Conservation (phyloP, 1,140 invertebrate species). For the Drosophila lacertosa region DNA sequence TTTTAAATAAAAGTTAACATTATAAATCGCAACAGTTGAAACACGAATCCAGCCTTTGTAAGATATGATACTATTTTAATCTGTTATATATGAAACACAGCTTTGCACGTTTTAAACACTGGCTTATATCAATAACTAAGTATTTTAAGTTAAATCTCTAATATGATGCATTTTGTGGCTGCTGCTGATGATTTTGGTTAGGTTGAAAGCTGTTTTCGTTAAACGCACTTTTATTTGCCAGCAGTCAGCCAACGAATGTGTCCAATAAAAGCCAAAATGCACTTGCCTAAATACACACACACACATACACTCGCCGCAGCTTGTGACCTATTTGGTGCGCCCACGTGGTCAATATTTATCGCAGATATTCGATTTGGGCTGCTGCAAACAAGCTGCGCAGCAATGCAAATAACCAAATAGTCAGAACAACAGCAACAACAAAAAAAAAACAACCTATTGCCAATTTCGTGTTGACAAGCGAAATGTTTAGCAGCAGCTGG, state of each 20-base stretch:
- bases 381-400: slow-evolving; percentile 22
- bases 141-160: not conserved
- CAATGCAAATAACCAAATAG: slow-evolving; percentile 21
- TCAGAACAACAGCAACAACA: slow-evolving; percentile 2
- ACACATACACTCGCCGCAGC: slow-evolving; percentile 22
- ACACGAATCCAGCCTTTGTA: no score
- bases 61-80: no score
- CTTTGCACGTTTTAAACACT: not conserved
- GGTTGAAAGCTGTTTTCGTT: slow-evolving; percentile 57
- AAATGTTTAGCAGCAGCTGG: slow-evolving; percentile 18
- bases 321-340: slow-evolving; percentile 44
- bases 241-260: slow-evolving; percentile 50
- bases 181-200: slow-evolving; percentile 28
- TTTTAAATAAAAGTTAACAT: no score
- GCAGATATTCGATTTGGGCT: slow-evolving; percentile 41
- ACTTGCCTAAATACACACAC: slow-evolving; percentile 68
- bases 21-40: no score
- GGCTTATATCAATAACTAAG: not conserved
- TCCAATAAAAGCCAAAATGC: slow-evolving; percentile 77
- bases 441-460: slow-evolving; percentile 23
- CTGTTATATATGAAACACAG: no score
- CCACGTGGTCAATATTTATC: slow-evolving; percentile 57
- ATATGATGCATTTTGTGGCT: slow-evolving; percentile 25
- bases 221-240: slow-evolving; percentile 49
- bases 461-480: slow-evolving; percentile 32